phyloP scores from a whole-genome alignment of 2,797 vertebrate species.

The Bovichtus variegatus region DNA sequence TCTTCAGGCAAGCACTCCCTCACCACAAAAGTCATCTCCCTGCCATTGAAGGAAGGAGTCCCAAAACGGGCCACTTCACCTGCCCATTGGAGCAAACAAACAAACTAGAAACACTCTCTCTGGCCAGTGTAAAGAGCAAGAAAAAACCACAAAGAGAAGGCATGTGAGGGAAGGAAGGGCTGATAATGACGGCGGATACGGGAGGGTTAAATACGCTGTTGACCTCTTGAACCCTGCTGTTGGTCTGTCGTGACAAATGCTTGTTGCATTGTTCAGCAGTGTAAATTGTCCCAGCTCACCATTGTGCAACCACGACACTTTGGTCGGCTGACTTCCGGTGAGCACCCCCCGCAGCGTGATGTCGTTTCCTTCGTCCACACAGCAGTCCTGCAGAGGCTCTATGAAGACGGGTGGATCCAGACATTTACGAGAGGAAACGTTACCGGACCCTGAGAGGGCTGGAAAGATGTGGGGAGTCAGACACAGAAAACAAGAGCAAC shows the following conservation, averaged over 20 bases:
- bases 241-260: neutral
- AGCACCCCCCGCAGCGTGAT: conserved; percentile 75
- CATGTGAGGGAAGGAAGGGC: neutral
- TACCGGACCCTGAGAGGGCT: conserved; percentile 36
- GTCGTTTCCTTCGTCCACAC: conserved; percentile 80
- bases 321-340: conserved; percentile 78
- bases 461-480: neutral
- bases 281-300: conserved; percentile 70
- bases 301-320: conserved; percentile 84
- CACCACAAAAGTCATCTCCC: conserved; percentile 73
- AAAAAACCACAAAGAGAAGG: neutral
- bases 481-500: neutral
- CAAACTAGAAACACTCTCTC: conserved; percentile 27
- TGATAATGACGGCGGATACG: neutral
- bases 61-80: conserved; percentile 79
- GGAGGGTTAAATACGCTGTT: neutral
- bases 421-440: conserved; percentile 2
- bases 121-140: neutral
- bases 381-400: conserved; percentile 75
- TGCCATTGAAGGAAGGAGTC: conserved; percentile 64
- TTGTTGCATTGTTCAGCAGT: neutral
- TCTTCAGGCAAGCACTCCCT: conserved; percentile 83
- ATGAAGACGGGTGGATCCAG: conserved; percentile 74
- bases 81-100: conserved; percentile 58
- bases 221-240: neutral